Evolutionary conservation across 2,113 vertebrate species (phyloP), one percentile per base, ranked within the genome.

Genomic region (Lepisosteus osseus): DNA sequence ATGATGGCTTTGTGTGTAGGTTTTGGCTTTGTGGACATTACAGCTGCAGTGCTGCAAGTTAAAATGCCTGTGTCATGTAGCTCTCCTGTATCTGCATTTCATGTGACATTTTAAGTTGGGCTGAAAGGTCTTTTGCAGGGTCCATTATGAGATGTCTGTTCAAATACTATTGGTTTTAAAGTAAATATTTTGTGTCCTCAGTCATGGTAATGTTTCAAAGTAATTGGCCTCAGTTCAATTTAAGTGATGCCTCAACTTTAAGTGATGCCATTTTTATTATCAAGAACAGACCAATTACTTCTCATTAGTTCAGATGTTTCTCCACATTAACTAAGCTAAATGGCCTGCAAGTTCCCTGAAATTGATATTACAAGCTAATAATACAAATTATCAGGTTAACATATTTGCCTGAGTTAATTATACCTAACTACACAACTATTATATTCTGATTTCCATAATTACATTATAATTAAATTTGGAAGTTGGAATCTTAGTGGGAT

Each of bases 391-490:
- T 47, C 40, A 40, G 73, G 68, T 68, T 74, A 74, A 59, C 41
- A 47, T 63, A 65, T 70, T 70, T 69, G 67, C 61, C 65, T 51
- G 12, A 54, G 67, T 55, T 70, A 74, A 70, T 74, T 74, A 70
- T 44, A 57, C 66, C 54, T 54, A 74, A 57, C 68, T 74, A 51
- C 12, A 66, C 51, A 56, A 69, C 65, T 63, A 69, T 70, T 74
- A 64, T 74, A 65, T 74, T 70, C 43, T 65, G 73, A 65, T 59
- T 74, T 69, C 54, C 73, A 70, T 59, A 70, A 74, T 63, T 70
- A 68, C 51, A 70, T 59, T 47, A 56, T 61, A 74, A 74, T 74
- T 61, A 74, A 63, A 57, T 44, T 61, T 63, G 14, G 17, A 29
- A 65, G 54, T 57, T 29, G 47, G 9, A 42, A 29, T 55, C 6